Percentiles rank a stretch among this genome's conserved stretches.
Evolutionary conservation across 2,888 invertebrate genomes (phyloP).

Genomic region (Epirrita christyi): DNA sequence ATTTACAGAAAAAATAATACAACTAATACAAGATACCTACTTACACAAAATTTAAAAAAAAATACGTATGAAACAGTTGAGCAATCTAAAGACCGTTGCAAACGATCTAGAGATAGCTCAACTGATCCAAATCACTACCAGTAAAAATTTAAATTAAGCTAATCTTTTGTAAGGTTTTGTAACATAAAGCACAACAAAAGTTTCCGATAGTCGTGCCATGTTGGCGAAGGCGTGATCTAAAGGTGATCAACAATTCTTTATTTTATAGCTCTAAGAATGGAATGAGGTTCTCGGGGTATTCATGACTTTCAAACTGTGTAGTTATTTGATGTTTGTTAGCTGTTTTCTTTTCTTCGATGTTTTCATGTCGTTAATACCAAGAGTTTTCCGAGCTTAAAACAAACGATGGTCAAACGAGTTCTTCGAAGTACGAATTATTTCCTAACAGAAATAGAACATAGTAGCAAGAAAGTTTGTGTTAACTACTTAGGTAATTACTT

Average conservation of each 20-base stretch:
- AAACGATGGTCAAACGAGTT: neutral
- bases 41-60: no score
- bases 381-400: neutral
- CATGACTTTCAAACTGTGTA: neutral
- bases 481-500: neutral
- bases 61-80: no score
- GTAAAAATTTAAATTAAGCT: no score
- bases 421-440: no score
- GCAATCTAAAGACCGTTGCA: no score
- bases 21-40: no score
- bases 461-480: neutral
- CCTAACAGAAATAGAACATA: no score
- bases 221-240: conserved; percentile 41
- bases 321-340: neutral
- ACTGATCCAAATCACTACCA: no score
- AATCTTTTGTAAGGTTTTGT: no score
- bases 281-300: neutral
- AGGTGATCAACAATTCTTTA: conserved; percentile 48
- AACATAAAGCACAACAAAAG: neutral
- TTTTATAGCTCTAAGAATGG: conserved; percentile 31
- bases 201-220: conserved; percentile 32
- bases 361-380: neutral
- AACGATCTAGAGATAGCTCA: no score
- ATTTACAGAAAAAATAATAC: no score
- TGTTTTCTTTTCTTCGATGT: neutral